Evolutionary conservation across 2,888 invertebrate species (phyloP).

Genomic region (Phortica okadai): DNA sequence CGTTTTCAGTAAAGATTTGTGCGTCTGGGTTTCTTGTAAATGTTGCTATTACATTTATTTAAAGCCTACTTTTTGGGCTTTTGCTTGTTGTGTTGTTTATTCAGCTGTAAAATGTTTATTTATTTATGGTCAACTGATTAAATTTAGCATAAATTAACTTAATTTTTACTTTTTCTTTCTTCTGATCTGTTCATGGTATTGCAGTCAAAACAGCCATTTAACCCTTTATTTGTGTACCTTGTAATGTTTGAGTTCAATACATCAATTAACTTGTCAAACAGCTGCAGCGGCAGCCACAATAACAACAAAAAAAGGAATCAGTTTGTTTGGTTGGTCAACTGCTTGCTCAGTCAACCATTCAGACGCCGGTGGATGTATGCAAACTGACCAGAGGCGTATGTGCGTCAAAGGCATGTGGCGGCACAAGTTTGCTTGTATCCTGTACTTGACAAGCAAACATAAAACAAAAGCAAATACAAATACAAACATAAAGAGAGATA

Average conservation of each 20-base stretch:
- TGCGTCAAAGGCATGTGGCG: background rate
- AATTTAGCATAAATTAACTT: conserved; percentile 50
- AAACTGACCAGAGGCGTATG: background rate
- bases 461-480: conserved; percentile 2
- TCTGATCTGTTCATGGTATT: conserved; percentile 54
- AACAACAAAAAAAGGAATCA: conserved; percentile 31
- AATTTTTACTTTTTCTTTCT: conserved; percentile 21
- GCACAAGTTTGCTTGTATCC: background rate
- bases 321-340: conserved; percentile 53
- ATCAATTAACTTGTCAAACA: conserved; percentile 56
- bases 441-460: conserved; percentile 4
- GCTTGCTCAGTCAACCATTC: conserved; percentile 53
- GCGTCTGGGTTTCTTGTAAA: conserved; percentile 3
- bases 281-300: background rate
- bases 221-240: conserved; percentile 51
- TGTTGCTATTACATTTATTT: conserved; percentile 4
- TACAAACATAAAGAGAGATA: conserved; percentile 5
- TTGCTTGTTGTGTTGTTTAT: background rate
- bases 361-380: background rate
- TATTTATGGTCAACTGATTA: conserved; percentile 49
- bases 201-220: conserved; percentile 58
- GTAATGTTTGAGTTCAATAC: conserved; percentile 32
- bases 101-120: conserved; percentile 29
- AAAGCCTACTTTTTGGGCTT: conserved; percentile 15
- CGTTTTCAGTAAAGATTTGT: background rate